Evolutionary conservation across 2,797 vertebrate species (phyloP).

Genomic region (Hippopotamyrus pictus): DNA sequence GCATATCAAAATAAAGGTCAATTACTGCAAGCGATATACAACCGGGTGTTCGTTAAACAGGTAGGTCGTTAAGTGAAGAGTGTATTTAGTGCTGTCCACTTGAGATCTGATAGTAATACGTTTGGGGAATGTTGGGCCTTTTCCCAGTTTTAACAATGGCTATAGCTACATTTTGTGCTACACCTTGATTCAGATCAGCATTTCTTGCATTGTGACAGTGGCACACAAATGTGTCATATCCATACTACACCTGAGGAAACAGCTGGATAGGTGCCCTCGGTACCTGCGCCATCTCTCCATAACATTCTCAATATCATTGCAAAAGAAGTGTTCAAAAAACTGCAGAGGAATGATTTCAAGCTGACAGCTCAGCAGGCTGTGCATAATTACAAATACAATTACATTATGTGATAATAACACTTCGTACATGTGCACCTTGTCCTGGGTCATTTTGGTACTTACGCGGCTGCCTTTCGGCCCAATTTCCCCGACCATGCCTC

Average conservation of each 20-base stretch:
- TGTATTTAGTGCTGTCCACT: neutral
- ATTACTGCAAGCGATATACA: no score
- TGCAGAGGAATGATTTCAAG: neutral
- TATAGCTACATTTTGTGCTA: neutral
- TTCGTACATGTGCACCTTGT: neutral
- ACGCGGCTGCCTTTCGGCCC: slow-evolving; percentile 83
- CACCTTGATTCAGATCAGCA: neutral
- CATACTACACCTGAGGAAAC: neutral
- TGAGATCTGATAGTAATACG: neutral
- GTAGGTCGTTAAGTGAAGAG: no score
- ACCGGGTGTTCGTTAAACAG: no score
- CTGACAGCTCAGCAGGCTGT: neutral
- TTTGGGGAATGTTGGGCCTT: neutral
- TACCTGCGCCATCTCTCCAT: neutral
- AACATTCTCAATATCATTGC: neutral
- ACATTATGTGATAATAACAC: neutral
- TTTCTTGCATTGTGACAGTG: neutral
- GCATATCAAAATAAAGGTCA: no score
- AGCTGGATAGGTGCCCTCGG: neutral
- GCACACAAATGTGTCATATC: neutral
- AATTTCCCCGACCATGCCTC: slow-evolving; percentile 76
- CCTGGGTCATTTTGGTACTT: slow-evolving; percentile 38
- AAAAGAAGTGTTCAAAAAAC: neutral
- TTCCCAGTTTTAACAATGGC: neutral
- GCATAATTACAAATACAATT: neutral